Conservation (phyloP, 2,888 invertebrate species). For the Pammene aurita region DNA sequence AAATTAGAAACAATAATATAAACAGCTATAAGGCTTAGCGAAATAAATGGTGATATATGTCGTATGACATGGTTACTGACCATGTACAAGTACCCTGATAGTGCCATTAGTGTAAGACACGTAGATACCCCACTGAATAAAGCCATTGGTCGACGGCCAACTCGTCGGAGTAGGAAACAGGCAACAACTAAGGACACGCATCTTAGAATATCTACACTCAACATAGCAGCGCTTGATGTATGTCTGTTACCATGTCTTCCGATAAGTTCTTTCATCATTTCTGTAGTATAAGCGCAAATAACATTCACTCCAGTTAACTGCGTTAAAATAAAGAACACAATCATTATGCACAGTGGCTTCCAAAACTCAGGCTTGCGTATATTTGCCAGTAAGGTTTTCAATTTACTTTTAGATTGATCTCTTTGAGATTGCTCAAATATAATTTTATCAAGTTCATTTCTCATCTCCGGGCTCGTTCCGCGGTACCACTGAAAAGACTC, state of each 20-base stretch:
- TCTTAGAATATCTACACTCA: conserved; percentile 85
- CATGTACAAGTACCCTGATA: conserved; percentile 79
- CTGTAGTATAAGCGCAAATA: conserved; percentile 87
- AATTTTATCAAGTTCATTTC: conserved; percentile 78
- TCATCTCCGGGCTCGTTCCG: conserved; percentile 75
- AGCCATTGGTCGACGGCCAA: conserved; percentile 85
- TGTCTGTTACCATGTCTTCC: conserved; percentile 66
- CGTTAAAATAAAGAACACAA: conserved; percentile 85
- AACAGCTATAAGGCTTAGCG: conserved; percentile 79
- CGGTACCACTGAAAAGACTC: conserved; percentile 85
- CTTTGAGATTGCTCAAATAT: conserved; percentile 68
- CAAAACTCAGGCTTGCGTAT: conserved; percentile 83
- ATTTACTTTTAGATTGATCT: conserved; percentile 62
- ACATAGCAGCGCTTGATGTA: conserved; percentile 84
- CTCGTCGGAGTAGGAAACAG: conserved; percentile 83
- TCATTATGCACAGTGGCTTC: conserved; percentile 85
- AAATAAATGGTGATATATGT: conserved; percentile 64
- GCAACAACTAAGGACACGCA: conserved; percentile 84
- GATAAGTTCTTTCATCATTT: conserved; percentile 85
- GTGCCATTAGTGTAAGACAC: conserved; percentile 79
- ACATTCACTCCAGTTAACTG: conserved; percentile 89
- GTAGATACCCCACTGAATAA: conserved; percentile 86
- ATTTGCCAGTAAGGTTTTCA: conserved; percentile 65
- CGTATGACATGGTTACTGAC: conserved; percentile 56
- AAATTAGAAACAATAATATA: conserved; percentile 84